Percentiles rank a stretch among this genome's conserved stretches.
These are phyloP conservation scores for Conus canariensis DNA, from an alignment of 2,888 invertebrate species.

Conservation along the genomic window DNA sequence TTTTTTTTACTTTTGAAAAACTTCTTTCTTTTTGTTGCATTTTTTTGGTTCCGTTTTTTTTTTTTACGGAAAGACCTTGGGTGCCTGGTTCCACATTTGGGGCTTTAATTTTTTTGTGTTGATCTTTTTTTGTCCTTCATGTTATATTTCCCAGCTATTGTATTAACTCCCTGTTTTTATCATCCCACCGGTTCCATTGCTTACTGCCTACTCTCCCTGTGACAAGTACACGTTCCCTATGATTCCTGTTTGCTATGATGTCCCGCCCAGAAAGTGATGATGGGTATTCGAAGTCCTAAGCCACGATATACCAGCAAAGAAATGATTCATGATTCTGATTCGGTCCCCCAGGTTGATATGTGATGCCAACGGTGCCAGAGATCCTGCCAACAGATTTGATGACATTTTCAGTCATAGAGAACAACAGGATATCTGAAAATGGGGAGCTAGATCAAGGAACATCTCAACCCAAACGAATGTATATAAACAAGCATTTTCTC, in stretches of 20 bases:
- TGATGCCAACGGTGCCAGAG: neutral
- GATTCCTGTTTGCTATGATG: constrained; percentile 67
- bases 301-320: constrained; percentile 35
- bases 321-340: constrained; percentile 6
- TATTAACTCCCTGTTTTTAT: constrained; percentile 76
- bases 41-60: constrained; percentile 80
- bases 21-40: constrained; percentile 78
- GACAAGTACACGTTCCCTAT: constrained; percentile 60
- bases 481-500: neutral
- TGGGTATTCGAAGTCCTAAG: constrained; percentile 22
- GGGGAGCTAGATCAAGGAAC: neutral
- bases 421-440: neutral
- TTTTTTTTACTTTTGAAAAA: constrained; percentile 80
- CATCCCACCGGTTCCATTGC: constrained; percentile 73
- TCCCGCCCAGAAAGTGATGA: constrained; percentile 39
- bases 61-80: constrained; percentile 65
- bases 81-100: constrained; percentile 75
- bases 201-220: constrained; percentile 59
- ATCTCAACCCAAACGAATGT: neutral
- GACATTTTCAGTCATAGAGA: constrained; percentile 4
- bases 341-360: neutral
- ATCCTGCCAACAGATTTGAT: neutral
- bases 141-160: constrained; percentile 72
- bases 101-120: constrained; percentile 75
- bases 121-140: constrained; percentile 70